Conservation (phyloP, 2,888 invertebrate species). For the Bruchidius siliquastri region DNA sequence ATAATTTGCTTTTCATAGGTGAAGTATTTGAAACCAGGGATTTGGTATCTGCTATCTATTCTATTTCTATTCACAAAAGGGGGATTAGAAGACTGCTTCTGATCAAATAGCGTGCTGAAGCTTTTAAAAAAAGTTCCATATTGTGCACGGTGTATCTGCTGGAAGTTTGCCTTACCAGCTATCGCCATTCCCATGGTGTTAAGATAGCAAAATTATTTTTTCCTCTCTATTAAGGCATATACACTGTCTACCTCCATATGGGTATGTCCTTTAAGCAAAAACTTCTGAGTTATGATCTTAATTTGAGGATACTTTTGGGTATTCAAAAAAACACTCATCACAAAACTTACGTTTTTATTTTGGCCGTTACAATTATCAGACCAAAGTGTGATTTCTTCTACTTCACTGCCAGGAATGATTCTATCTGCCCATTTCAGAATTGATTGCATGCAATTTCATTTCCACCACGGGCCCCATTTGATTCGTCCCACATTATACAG, state of each 20-base stretch:
- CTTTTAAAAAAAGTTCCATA: slow-evolving; percentile 6
- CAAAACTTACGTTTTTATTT: background rate
- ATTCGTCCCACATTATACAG: background rate
- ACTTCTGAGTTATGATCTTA: no score
- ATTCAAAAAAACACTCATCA: no score
- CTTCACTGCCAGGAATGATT: background rate
- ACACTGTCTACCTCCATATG: no score
- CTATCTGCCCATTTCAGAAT: background rate
- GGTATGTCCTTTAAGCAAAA: no score
- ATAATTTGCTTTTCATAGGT: no score
- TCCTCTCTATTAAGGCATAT: slow-evolving; percentile 3
- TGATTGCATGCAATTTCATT: background rate
- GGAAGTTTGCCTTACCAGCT: slow-evolving; percentile 8
- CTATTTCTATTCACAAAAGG: no score
- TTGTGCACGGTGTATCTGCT: slow-evolving; percentile 8
- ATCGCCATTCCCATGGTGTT: slow-evolving; percentile 8
- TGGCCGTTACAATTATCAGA: background rate
- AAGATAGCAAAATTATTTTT: slow-evolving; percentile 7
- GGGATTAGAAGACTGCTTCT: no score
- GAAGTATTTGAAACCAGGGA: no score
- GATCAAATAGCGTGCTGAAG: no score
- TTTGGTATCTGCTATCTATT: no score
- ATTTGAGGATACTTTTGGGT: no score
- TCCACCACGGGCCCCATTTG: background rate
- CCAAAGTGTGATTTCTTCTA: background rate